Evolutionary conservation across 2,797 vertebrate species (phyloP).

Genomic region (Malacoctenus gilli): DNA sequence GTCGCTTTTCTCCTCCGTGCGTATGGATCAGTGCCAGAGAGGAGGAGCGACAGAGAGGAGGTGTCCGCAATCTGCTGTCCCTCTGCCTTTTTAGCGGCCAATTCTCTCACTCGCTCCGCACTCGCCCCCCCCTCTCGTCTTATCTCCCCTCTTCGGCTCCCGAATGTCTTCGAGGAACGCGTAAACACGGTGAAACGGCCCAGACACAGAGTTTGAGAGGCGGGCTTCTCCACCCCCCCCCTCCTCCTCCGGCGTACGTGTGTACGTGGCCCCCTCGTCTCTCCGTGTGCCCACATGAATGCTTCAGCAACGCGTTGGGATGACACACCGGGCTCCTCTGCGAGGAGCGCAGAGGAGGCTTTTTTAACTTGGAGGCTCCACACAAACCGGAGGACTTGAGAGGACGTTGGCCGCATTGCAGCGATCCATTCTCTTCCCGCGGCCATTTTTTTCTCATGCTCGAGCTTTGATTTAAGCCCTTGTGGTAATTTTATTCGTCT

Average conservation of each 20-base stretch:
- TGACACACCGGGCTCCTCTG: slow-evolving; percentile 45
- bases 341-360: slow-evolving; percentile 46
- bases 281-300: slow-evolving; percentile 55
- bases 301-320: slow-evolving; percentile 63
- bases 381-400: slow-evolving; percentile 24
- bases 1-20: slow-evolving; percentile 47
- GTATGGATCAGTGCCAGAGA: slow-evolving; percentile 46
- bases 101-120: slow-evolving; percentile 24
- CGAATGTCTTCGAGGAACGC: slow-evolving; percentile 29
- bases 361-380: slow-evolving; percentile 25
- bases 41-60: slow-evolving; percentile 20
- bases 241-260: slow-evolving; percentile 26
- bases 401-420: slow-evolving; percentile 15
- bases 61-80: slow-evolving; percentile 46
- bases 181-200: slow-evolving; percentile 36
- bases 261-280: slow-evolving; percentile 35
- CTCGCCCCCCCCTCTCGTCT: slow-evolving; percentile 36
- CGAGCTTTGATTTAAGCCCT: slow-evolving; percentile 4
- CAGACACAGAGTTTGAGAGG: slow-evolving; percentile 26
- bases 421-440: slow-evolving; percentile 11
- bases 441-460: not conserved
- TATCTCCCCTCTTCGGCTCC: slow-evolving; percentile 24
- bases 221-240: slow-evolving; percentile 22
- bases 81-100: slow-evolving; percentile 44
- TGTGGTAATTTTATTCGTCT: slow-evolving; percentile 7